Base-by-base conservation (phyloP, 2,797 vertebrate species). In the Ctenosaura bakeri region DNA sequence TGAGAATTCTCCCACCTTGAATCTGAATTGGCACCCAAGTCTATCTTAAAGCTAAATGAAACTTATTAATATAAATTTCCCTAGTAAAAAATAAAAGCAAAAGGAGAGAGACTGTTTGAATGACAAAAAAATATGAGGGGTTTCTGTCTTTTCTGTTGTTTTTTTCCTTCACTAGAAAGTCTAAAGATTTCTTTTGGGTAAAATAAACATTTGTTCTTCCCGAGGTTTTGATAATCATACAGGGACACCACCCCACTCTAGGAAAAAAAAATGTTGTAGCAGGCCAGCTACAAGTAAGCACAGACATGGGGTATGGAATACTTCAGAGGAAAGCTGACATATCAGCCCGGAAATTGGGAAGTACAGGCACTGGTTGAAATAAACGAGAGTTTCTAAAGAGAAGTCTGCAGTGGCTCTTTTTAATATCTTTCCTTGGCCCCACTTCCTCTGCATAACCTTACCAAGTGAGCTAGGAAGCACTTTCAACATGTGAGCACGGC, bases 381-480 rank as follows among this genome's bases (percentile, higher is more conserved):
- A 88, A 87, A 66, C 69, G 50, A 29, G 42, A 56, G 88, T 71
- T 78, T 79, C 86, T 20, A 88, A 78, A 77, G 62, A n/a, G 42
- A 69, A 78, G 62, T 88, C 86, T 88, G 35, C 9, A 69, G 86
- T 84, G 86, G 62, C 42, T 88, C 73, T 87, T 90, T 90, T 90
- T 88, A 90, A 90, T 90, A 88, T 84, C 90, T 26, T 90, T 84
- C 74, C 81, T 90, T 90, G 90, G 86, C 86, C 86, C 35, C 10
- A 9, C 86, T 90, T 88, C 90, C 86, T 88, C 52, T 42, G 6
- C 85, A 77, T 64, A 87, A 83, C 80, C 80, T 86, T 83, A 78
- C 73, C 7, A 20, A 90, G 73, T 90, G 56, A 90, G 35, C 86
- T 87, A 93, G 64, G 89, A 62, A 62, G 14, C 71, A 74, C 38